These are phyloP conservation scores for Hirtodrosophila alboralis DNA, from an alignment of 2,888 invertebrate genomes.

Conservation along the genomic window DNA sequence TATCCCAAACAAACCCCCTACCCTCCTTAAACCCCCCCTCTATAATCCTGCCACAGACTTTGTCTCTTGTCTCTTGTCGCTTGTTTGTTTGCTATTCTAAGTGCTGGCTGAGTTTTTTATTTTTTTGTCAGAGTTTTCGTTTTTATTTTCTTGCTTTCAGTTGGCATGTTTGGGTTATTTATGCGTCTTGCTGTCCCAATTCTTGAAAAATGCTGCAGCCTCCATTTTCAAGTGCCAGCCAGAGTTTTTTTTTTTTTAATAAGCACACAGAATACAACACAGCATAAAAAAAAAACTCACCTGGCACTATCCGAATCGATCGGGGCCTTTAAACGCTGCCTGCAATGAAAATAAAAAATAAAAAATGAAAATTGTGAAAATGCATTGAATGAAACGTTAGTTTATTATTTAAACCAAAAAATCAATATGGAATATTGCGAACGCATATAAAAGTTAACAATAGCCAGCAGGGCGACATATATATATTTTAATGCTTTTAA, in stretches of 20 bases:
- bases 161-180: slow-evolving; percentile 76
- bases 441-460: slow-evolving; percentile 57
- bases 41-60: slow-evolving; percentile 36
- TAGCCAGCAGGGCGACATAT: slow-evolving; percentile 46
- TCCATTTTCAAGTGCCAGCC: slow-evolving; percentile 25
- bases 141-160: slow-evolving; percentile 26
- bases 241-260: slow-evolving; percentile 68
- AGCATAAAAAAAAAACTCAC: slow-evolving; percentile 51
- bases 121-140: slow-evolving; percentile 28
- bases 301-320: slow-evolving; percentile 44
- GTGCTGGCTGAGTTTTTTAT: slow-evolving; percentile 66
- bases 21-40: slow-evolving; percentile 3
- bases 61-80: slow-evolving; percentile 42
- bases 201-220: slow-evolving; percentile 60
- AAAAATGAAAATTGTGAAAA: no score
- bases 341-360: slow-evolving; percentile 37
- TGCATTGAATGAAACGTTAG: slow-evolving; percentile 20
- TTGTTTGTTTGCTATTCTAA: slow-evolving; percentile 75
- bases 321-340: slow-evolving; percentile 35
- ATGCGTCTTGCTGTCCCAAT: slow-evolving; percentile 78
- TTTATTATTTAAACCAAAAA: slow-evolving; percentile 57
- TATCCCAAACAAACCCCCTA: no score
- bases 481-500: slow-evolving; percentile 66
- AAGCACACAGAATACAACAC: slow-evolving; percentile 40
- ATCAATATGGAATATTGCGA: slow-evolving; percentile 63